These are phyloP conservation scores for Oceanodroma leucorhoa DNA, from an alignment of 2,797 vertebrate species.

Conservation along the genomic window DNA sequence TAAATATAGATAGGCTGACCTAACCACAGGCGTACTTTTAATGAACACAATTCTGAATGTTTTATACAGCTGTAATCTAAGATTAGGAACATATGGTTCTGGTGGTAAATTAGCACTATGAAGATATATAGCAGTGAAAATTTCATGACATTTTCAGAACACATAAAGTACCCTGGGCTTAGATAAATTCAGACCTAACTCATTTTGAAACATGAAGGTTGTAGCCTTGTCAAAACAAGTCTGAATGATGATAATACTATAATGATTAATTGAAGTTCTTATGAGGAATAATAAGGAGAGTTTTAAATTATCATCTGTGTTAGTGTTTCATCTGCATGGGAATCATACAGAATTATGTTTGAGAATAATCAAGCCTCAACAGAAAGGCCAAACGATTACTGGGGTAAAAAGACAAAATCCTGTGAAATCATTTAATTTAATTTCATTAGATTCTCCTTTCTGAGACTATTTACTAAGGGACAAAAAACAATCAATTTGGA, in stretches of 20 bases:
- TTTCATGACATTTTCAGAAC: conserved; percentile 54
- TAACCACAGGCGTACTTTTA: conserved; percentile 31
- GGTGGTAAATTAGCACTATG: conserved; percentile 41
- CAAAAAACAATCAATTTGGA: neutral
- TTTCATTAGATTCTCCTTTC: neutral
- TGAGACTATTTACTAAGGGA: neutral
- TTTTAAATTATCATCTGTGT: conserved; percentile 40
- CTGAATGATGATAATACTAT: conserved; percentile 46
- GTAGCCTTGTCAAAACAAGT: conserved; percentile 55
- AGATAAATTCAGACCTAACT: conserved; percentile 35
- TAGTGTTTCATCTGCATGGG: neutral
- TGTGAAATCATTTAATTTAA: neutral
- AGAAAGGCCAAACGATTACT: neutral
- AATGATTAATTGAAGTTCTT: conserved; percentile 59
- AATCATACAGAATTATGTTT: neutral
- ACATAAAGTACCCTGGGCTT: conserved; percentile 18
- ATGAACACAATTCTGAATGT: conserved; percentile 6
- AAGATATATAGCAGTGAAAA: conserved; percentile 38
- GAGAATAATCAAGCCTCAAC: neutral
- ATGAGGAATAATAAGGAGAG: conserved; percentile 52
- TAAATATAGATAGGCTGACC: conserved; percentile 39
- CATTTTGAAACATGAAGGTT: conserved; percentile 51
- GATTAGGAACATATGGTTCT: conserved; percentile 38
- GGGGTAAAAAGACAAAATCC: neutral
- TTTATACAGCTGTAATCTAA: conserved; percentile 28